These are phyloP conservation scores for Paedocypris micromegethes DNA, from an alignment of 2,797 vertebrate genomes.

Conservation along the genomic window DNA sequence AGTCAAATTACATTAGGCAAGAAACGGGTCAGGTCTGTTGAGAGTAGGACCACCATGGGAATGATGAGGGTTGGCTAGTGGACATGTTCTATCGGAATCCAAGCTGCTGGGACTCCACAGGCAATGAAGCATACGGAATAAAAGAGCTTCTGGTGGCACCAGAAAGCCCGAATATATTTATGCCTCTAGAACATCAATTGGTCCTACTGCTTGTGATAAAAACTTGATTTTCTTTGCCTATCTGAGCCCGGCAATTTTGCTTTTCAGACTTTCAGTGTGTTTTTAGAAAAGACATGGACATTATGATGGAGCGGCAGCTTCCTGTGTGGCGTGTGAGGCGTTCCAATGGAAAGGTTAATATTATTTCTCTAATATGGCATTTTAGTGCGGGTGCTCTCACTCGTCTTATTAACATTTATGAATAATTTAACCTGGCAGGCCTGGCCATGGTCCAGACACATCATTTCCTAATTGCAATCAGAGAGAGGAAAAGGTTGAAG, in stretches of 20 bases:
- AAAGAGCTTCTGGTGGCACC: background rate
- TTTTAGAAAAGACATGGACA: slow-evolving; percentile 23
- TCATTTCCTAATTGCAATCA: slow-evolving; percentile 53
- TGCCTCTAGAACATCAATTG: too few relatives aligned
- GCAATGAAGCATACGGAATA: background rate
- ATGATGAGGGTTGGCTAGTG: background rate
- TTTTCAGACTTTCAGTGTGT: background rate
- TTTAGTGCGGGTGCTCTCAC: slow-evolving; percentile 35
- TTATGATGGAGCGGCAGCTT: slow-evolving; percentile 26
- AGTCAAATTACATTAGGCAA: slow-evolving; percentile 37
- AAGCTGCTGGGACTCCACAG: slow-evolving; percentile 2
- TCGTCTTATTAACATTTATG: slow-evolving; percentile 53
- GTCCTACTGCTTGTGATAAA: too few relatives aligned
- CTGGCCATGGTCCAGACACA: slow-evolving; percentile 52
- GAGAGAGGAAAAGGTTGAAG: slow-evolving; percentile 41
- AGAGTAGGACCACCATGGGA: slow-evolving; percentile 1
- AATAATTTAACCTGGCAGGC: slow-evolving; percentile 52
- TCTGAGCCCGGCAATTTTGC: background rate
- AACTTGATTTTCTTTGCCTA: slow-evolving; percentile 1
- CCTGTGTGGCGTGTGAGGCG: slow-evolving; percentile 23
- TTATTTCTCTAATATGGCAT: slow-evolving; percentile 44
- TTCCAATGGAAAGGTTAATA: slow-evolving; percentile 48
- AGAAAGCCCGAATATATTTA: too few relatives aligned
- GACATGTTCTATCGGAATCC: background rate
- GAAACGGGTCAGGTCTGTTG: slow-evolving; percentile 10